Evolutionary conservation across 2,797 vertebrate species (phyloP).

Genomic region (Pterois miles): DNA sequence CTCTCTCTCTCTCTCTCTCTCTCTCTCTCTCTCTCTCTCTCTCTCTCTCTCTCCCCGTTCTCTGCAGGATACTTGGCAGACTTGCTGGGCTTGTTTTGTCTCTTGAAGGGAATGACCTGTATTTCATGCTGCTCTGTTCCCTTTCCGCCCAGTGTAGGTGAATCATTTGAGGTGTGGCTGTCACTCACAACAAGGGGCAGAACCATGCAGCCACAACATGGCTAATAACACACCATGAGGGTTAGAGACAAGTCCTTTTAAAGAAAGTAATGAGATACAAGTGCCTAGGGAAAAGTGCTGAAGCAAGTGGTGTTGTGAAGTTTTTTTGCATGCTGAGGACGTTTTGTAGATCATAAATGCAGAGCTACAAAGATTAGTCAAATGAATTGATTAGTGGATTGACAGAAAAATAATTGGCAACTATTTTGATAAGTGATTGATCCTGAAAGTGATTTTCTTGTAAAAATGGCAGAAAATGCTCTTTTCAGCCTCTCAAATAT

Average conservation of each 20-base stretch:
- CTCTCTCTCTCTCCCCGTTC: not conserved
- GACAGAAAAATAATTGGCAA: no score
- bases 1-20: not conserved
- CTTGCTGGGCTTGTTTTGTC: slow-evolving; percentile 77
- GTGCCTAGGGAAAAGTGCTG: not conserved
- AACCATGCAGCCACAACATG: slow-evolving; percentile 4
- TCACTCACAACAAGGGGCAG: slow-evolving; percentile 24
- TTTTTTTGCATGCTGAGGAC: not conserved
- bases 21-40: not conserved
- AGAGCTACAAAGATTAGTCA: no score
- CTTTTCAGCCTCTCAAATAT: no score
- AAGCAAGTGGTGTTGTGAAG: not conserved
- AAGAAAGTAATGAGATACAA: slow-evolving; percentile 35
- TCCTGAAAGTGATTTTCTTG: no score
- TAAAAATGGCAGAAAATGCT: no score
- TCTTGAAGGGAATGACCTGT: slow-evolving; percentile 62
- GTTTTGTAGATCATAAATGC: not conserved
- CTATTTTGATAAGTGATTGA: no score
- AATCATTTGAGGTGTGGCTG: slow-evolving; percentile 71
- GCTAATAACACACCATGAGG: slow-evolving; percentile 24
- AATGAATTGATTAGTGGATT: no score
- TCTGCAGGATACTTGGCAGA: slow-evolving; percentile 59
- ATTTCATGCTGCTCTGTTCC: slow-evolving; percentile 59
- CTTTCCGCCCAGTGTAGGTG: slow-evolving; percentile 32
- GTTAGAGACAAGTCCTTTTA: slow-evolving; percentile 15